These are phyloP conservation scores for Whitmania pigra DNA, from an alignment of 1,140 invertebrate species.

Conservation along the genomic window DNA sequence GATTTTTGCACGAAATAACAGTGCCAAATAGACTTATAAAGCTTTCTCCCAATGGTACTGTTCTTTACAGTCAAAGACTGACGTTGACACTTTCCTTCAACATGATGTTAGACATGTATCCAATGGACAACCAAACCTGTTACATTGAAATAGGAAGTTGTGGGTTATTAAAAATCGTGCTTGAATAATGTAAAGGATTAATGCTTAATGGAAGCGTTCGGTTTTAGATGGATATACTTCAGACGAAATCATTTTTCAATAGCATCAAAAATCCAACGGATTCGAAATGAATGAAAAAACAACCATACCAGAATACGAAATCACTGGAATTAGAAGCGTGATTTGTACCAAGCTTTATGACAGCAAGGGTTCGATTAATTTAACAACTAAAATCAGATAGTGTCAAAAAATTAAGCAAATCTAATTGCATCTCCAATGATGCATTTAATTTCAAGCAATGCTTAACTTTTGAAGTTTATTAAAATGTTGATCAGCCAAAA, in stretches of 20 bases:
- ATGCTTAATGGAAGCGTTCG: background rate
- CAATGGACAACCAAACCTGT: slow-evolving; percentile 82
- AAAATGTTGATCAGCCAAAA: background rate
- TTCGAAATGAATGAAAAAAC: slow-evolving; percentile 19
- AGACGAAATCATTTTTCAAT: slow-evolving; percentile 29
- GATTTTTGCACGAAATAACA: slow-evolving; percentile 26
- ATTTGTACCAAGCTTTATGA: background rate
- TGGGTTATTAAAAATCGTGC: slow-evolving; percentile 25
- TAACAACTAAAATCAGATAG: background rate
- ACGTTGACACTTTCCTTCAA: slow-evolving; percentile 52
- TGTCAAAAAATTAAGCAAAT: background rate
- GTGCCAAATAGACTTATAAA: slow-evolving; percentile 54
- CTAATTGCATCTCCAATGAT: background rate
- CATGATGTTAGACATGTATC: slow-evolving; percentile 88
- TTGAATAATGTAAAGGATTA: background rate
- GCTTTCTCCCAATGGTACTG: slow-evolving; percentile 49
- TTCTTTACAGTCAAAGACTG: slow-evolving; percentile 46
- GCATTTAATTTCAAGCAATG: background rate
- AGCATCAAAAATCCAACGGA: slow-evolving; percentile 24
- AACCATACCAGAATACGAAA: slow-evolving; percentile 15
- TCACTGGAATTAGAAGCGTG: background rate
- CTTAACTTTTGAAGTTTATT: background rate
- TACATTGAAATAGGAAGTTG: slow-evolving; percentile 82
- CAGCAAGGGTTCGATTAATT: slow-evolving; percentile 10
- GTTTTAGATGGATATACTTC: slow-evolving; percentile 38